Conservation (phyloP, 1,140 invertebrate genomes). For the Halesus radiatus region DNA sequence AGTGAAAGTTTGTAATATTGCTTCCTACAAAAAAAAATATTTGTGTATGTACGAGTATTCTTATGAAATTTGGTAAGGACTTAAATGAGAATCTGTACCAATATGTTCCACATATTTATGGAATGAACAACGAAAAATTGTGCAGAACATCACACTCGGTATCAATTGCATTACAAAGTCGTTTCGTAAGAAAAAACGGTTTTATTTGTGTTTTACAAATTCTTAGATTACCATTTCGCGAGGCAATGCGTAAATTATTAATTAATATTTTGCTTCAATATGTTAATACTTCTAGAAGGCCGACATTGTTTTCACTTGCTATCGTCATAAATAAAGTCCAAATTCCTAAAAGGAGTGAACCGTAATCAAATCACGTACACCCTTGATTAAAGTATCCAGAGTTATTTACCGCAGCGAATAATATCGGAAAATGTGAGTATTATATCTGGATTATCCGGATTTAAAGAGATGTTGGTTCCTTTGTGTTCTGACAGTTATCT, state of each 20-base stretch:
- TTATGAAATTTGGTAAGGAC: too few relatives aligned
- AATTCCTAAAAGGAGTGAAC: not conserved
- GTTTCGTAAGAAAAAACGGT: not conserved
- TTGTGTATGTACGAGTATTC: too few relatives aligned
- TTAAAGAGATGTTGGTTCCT: conserved; percentile 18
- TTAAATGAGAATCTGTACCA: too few relatives aligned
- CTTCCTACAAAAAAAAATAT: too few relatives aligned
- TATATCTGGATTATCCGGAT: not conserved
- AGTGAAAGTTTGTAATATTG: too few relatives aligned
- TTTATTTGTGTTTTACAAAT: not conserved
- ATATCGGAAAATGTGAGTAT: not conserved
- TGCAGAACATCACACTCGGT: too few relatives aligned
- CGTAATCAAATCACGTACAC: conserved; percentile 29
- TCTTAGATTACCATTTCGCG: not conserved
- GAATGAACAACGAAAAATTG: too few relatives aligned
- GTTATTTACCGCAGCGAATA: not conserved
- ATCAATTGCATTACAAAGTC: not conserved
- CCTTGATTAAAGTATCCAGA: conserved; percentile 25
- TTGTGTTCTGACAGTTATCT: conserved; percentile 23
- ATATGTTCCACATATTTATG: too few relatives aligned
- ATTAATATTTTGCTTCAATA: not conserved
- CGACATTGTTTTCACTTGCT: not conserved
- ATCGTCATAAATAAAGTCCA: not conserved
- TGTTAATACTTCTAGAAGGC: not conserved
- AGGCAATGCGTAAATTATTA: too few relatives aligned